These are phyloP conservation scores for Globodera ellingtonae DNA, from an alignment of 1,140 invertebrate genomes.

Conservation along the genomic window DNA sequence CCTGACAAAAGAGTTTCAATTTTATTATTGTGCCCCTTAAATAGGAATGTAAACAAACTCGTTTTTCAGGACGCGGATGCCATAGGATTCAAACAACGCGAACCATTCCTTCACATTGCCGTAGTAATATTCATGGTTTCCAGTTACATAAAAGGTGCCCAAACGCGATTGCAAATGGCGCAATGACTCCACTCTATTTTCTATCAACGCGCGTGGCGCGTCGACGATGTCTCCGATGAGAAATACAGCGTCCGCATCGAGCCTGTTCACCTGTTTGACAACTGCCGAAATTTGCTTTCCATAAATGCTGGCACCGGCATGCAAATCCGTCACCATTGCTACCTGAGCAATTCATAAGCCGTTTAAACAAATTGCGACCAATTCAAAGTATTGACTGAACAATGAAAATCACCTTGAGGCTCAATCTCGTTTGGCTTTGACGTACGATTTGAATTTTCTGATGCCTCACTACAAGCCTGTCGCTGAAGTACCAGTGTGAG, in stretches of 20 bases:
- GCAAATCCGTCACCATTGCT: slow-evolving; percentile 47
- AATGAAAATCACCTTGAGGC: slow-evolving; percentile 7
- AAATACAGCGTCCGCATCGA: slow-evolving; percentile 38
- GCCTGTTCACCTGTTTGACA: slow-evolving; percentile 41
- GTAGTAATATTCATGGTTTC: slow-evolving; percentile 54
- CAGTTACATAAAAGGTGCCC: slow-evolving; percentile 55
- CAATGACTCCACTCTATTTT: slow-evolving; percentile 45
- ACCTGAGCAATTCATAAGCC: slow-evolving; percentile 7
- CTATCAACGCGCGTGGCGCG: slow-evolving; percentile 45
- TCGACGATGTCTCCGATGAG: slow-evolving; percentile 48
- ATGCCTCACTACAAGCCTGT: slow-evolving; percentile 42
- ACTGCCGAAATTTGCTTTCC: slow-evolving; percentile 44
- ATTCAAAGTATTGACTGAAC: no score
- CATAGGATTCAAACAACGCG: slow-evolving; percentile 45
- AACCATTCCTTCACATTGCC: slow-evolving; percentile 50
- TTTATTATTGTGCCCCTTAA: no score
- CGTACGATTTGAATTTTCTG: slow-evolving; percentile 26
- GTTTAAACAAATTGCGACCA: background rate
- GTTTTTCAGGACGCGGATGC: slow-evolving; percentile 47
- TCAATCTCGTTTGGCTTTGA: background rate
- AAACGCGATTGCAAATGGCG: slow-evolving; percentile 35
- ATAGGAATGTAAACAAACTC: slow-evolving; percentile 29
- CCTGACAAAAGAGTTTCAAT: no score
- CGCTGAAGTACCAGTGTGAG: slow-evolving; percentile 41
- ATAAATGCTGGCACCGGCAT: slow-evolving; percentile 49